Conservation (phyloP, 2,797 vertebrate genomes). For the Paguma larvata region DNA sequence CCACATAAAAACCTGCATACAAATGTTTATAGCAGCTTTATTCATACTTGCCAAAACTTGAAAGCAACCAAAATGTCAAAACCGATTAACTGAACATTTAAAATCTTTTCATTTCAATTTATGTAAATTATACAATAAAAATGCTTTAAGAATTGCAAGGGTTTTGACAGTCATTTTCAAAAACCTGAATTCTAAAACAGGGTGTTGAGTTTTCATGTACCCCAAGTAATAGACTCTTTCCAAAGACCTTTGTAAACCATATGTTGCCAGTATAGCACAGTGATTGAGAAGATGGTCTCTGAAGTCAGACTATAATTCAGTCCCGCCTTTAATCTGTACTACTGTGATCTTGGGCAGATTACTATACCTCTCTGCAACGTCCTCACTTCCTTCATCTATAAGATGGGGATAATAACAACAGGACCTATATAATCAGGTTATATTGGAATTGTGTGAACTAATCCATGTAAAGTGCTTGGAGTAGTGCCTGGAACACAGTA, state of each 20-base stretch:
- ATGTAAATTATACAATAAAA: slow-evolving; percentile 1
- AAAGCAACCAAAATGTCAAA: background rate
- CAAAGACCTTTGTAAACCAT: background rate
- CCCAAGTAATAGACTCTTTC: background rate
- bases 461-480: background rate
- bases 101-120: background rate
- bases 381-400: background rate
- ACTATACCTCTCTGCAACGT: background rate
- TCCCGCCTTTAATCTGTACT: background rate
- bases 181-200: slow-evolving; percentile 39
- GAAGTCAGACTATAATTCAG: background rate
- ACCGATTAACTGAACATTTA: background rate
- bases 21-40: background rate
- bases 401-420: background rate
- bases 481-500: background rate
- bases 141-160: slow-evolving; percentile 7
- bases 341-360: background rate
- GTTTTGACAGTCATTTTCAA: slow-evolving; percentile 46
- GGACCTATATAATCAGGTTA: background rate
- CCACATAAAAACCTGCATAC: background rate
- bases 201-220: background rate
- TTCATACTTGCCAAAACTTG: background rate
- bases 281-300: background rate
- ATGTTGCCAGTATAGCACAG: background rate
- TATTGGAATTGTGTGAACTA: slow-evolving; percentile 6